Conservation (phyloP, 1,140 invertebrate genomes). For the Drosophila pallidifrons region DNA sequence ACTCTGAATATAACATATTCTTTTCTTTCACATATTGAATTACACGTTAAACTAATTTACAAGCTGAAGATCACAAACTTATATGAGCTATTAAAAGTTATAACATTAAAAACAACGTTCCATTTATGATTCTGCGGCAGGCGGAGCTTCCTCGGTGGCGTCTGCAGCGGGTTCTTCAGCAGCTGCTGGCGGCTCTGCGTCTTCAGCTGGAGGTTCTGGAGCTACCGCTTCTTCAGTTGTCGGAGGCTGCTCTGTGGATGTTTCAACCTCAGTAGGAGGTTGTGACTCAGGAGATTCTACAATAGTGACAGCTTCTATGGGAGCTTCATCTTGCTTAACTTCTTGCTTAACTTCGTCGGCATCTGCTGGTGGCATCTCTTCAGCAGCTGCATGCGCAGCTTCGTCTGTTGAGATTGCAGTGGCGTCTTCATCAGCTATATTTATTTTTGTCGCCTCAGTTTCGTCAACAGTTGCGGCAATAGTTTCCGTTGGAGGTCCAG, state of each 20-base stretch:
- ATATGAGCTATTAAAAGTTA: not conserved
- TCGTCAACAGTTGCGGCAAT: not conserved
- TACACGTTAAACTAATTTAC: constrained; percentile 46
- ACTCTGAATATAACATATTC: not conserved
- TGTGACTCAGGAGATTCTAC: constrained; percentile 5
- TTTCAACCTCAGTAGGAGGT: not conserved
- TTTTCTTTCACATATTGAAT: constrained; percentile 14
- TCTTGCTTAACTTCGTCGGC: not conserved
- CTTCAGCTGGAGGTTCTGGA: no score
- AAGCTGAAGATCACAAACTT: constrained; percentile 25
- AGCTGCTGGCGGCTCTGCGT: not conserved
- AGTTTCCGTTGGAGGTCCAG: not conserved
- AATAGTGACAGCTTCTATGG: not conserved
- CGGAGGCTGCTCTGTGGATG: not conserved
- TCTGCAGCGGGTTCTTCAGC: not conserved
- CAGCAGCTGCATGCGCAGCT: not conserved
- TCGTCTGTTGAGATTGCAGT: not conserved
- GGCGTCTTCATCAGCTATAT: not conserved
- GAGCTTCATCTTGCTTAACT: not conserved
- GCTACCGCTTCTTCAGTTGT: not conserved
- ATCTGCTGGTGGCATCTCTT: not conserved
- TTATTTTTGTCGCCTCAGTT: not conserved
- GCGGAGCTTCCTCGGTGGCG: constrained; percentile 15
- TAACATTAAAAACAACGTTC: constrained; percentile 3
- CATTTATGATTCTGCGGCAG: constrained; percentile 13